These are phyloP conservation scores for Apomyelois bistriatella DNA, from an alignment of 2,888 invertebrate genomes.

Conservation along the genomic window DNA sequence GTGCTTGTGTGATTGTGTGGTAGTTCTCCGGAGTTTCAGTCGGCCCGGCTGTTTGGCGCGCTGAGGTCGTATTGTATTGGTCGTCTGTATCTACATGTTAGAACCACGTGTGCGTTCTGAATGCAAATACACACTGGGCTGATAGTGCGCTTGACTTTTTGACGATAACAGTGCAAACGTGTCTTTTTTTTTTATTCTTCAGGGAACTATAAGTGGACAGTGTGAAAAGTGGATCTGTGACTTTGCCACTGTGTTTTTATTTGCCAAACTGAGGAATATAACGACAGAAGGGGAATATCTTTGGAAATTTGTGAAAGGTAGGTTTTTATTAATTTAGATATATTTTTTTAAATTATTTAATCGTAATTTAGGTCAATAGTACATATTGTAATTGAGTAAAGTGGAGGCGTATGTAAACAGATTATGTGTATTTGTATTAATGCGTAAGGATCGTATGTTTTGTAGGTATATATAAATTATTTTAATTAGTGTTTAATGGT, in stretches of 20 bases:
- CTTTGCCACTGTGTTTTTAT: slow-evolving; percentile 52
- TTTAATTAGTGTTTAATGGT: too few relatives aligned
- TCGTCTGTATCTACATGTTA: slow-evolving; percentile 30
- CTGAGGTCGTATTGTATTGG: slow-evolving; percentile 58
- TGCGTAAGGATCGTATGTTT: too few relatives aligned
- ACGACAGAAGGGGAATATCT: slow-evolving; percentile 60
- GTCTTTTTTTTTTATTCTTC: slow-evolving; percentile 28
- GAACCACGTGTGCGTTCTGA: slow-evolving; percentile 58
- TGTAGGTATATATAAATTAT: too few relatives aligned
- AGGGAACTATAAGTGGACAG: slow-evolving; percentile 50
- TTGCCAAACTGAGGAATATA: slow-evolving; percentile 71
- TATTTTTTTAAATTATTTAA: slow-evolving; percentile 36
- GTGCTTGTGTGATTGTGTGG: slow-evolving; percentile 53
- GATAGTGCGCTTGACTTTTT: slow-evolving; percentile 58
- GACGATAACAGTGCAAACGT: slow-evolving; percentile 48
- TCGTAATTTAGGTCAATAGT: not conserved
- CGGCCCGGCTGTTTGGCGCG: slow-evolving; percentile 69
- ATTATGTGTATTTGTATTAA: too few relatives aligned
- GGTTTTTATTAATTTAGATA: slow-evolving; percentile 26
- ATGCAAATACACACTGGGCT: slow-evolving; percentile 57
- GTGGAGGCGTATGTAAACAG: too few relatives aligned
- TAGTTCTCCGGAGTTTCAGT: slow-evolving; percentile 67
- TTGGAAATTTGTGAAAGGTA: slow-evolving; percentile 75
- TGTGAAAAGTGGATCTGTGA: slow-evolving; percentile 58
- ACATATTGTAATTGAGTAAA: too few relatives aligned